Evolutionary conservation across 2,888 invertebrate genomes (phyloP), one percentile per base, ranked within the genome.

Genomic region (Xanthia icteritia): DNA sequence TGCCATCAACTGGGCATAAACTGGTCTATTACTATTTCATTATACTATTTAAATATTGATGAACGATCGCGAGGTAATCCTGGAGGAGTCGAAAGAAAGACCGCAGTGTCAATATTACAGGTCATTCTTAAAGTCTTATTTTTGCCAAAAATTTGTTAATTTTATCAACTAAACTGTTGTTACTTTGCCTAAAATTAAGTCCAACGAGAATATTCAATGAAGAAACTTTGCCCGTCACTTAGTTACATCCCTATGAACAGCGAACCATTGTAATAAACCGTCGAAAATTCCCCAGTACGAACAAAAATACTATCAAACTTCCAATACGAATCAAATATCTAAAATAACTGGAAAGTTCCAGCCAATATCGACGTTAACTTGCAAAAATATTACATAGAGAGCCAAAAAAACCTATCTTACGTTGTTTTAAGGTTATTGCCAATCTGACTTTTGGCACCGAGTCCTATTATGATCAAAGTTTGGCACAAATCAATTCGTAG

Each of bases 381-480:
- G 51, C 72, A 72, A 80, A 69, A 80, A 80, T 84, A 83, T 84
- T 70, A 76, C 58, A 56, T 73, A 74, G 63, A 79, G 48, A 58
- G 48, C 20, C 36, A 15, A 58, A 54, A 54, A 42, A 27, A 75
- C 42, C 67, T 60, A 66, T 68, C 67, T 60, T 42, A 45, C 54
- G 15, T 60, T 77, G 45, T 45, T 80, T 73, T 76, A 71, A 27
- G 51, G 73, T 76, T 73, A 84, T 84, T 76, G 68, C 58, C 79
- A 79, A 76, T 82, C 75, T 42, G 63, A 60, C 6, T 73, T 81
- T 85, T 84, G 84, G 82, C 73, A 82, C 68, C 42, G 23, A 23
- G 20, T 31, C n/a, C 27, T 61, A 72, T 79, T 78, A 82, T 63
- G 69, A 81, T 73, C 72, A 77, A 87, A 87, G 66, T 85, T 87